phyloP scores from a whole-genome alignment of 2,888 invertebrate genomes.

The Drosophila prolongata region DNA sequence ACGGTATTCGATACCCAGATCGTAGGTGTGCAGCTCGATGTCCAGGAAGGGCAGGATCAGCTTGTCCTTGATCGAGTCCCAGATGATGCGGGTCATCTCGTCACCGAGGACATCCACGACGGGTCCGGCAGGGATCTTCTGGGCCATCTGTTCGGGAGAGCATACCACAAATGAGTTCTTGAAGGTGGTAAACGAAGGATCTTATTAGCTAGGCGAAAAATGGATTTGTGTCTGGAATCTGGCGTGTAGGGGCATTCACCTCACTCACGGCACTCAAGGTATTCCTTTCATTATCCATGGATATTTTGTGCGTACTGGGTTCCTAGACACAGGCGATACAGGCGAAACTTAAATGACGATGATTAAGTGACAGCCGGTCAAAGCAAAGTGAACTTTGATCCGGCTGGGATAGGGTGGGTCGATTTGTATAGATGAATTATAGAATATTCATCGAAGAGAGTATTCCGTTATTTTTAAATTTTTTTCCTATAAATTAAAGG shows the following conservation, averaged over 20 bases:
- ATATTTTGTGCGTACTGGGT: background rate
- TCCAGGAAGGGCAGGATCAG: constrained; percentile 98
- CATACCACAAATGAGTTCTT: constrained; percentile 41
- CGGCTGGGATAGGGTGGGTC: constrained; percentile 11
- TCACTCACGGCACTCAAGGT: constrained; percentile 16
- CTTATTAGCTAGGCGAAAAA: constrained; percentile 19
- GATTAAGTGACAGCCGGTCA: constrained; percentile 5
- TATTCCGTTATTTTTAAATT: background rate
- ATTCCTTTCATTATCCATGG: constrained; percentile 19
- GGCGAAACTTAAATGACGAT: constrained; percentile 7
- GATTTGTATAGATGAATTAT: background rate
- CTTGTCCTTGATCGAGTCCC: constrained; percentile 99
- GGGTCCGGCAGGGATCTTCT: constrained; percentile 91
- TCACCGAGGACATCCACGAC: constrained; percentile 97
- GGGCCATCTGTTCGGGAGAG: constrained; percentile 81
- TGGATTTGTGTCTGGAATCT: constrained; percentile 1
- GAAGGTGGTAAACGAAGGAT: background rate
- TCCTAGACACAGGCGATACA: constrained; percentile 26
- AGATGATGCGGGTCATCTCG: constrained; percentile 98
- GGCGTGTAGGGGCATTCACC: constrained; percentile 46
- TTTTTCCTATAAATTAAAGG: background rate
- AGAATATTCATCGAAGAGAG: no score
- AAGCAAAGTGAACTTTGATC: constrained; percentile 67
- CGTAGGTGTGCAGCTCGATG: constrained; percentile 96
- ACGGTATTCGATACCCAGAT: constrained; percentile 97